Evolutionary conservation across 1,140 invertebrate genomes (phyloP).

Genomic region (Drosophila micromelanica): DNA sequence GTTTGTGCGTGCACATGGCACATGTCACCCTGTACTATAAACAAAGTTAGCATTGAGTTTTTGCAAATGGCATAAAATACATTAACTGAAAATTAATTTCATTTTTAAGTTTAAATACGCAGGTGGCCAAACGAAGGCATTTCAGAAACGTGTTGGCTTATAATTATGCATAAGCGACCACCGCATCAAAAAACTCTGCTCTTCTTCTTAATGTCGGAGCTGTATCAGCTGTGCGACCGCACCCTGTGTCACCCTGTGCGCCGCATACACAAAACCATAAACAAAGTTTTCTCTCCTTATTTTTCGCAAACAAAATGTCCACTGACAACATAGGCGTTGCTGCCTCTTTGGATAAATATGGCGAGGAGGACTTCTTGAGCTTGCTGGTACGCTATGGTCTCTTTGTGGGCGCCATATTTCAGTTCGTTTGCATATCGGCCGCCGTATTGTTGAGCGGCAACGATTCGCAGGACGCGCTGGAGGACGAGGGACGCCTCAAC

Average conservation of each 20-base stretch:
- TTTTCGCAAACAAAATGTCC: slow-evolving; percentile 46
- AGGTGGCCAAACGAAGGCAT: too few species aligned
- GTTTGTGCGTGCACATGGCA: neutral
- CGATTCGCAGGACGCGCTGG: slow-evolving; percentile 42
- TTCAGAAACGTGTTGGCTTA: too few species aligned
- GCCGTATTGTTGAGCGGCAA: slow-evolving; percentile 64
- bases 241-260: slow-evolving; percentile 6
- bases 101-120: too few species aligned
- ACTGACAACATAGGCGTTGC: slow-evolving; percentile 51
- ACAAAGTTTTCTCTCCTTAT: slow-evolving; percentile 9
- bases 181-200: neutral
- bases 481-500: slow-evolving; percentile 38
- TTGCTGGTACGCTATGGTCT: slow-evolving; percentile 71
- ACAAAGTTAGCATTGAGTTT: slow-evolving; percentile 7
- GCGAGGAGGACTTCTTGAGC: slow-evolving; percentile 71
- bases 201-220: neutral
- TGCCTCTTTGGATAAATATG: slow-evolving; percentile 67
- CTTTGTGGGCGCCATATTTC: slow-evolving; percentile 75
- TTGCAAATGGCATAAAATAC: slow-evolving; percentile 6
- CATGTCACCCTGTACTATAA: slow-evolving; percentile 26
- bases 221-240: neutral
- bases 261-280: slow-evolving; percentile 57
- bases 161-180: too few species aligned
- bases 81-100: neutral
- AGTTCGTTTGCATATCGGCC: slow-evolving; percentile 71